A percentile compares a stretch with the other conserved stretches of the same genome.
Conservation (phyloP, 2,797 vertebrate species). For the Yasuhikotakia modesta region DNA sequence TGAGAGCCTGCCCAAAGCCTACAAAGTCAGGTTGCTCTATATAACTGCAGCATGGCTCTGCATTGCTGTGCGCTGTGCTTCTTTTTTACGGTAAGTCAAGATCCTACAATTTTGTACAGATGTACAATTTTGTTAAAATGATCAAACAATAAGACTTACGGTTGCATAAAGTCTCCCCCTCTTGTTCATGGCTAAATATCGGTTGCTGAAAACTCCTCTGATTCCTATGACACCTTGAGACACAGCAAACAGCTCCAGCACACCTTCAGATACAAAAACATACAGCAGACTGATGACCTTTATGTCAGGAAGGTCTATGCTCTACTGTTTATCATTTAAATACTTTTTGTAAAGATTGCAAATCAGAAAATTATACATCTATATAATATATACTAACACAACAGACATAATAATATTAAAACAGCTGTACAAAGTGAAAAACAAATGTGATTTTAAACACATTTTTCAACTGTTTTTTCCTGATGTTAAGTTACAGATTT, state of each 20-base stretch:
- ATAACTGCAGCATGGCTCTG: slow-evolving; percentile 39
- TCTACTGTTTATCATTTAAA: neutral
- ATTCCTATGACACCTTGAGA: slow-evolving; percentile 98
- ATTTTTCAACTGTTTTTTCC: no score
- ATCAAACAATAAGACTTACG: slow-evolving; percentile 86
- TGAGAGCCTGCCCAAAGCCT: slow-evolving; percentile 60
- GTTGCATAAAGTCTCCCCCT: slow-evolving; percentile 95
- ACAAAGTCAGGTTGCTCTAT: slow-evolving; percentile 16
- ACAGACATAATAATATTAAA: slow-evolving; percentile 2
- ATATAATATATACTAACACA: neutral
- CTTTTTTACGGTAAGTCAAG: slow-evolving; percentile 29
- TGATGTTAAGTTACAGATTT: no score
- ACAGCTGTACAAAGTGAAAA: neutral
- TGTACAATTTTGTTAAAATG: no score
- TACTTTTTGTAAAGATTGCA: neutral
- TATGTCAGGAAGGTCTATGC: slow-evolving; percentile 1
- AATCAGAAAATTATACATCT: neutral
- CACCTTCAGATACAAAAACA: slow-evolving; percentile 75
- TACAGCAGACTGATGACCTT: slow-evolving; percentile 8
- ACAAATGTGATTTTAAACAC: neutral
- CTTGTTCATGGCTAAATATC: slow-evolving; percentile 98
- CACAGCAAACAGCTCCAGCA: slow-evolving; percentile 97
- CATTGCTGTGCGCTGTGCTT: slow-evolving; percentile 24
- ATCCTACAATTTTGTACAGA: no score
- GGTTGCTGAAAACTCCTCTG: slow-evolving; percentile 95